Evolutionary conservation across 1,140 invertebrate genomes (phyloP).

Genomic region (Condylostylus longicornis): DNA sequence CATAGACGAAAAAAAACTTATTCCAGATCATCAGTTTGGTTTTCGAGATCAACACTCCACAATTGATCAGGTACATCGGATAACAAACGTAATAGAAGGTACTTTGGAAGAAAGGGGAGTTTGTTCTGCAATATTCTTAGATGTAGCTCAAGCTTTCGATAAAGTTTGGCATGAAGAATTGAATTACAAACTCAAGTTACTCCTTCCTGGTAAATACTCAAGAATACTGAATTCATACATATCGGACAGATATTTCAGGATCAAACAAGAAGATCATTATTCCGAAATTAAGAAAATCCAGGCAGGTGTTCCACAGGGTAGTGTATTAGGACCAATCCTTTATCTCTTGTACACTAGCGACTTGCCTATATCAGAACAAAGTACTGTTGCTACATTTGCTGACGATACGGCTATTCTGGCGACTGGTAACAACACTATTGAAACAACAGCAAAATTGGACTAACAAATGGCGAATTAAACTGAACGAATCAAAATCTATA

Average conservation of each 20-base stretch:
- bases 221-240: too few species aligned
- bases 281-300: conserved; percentile 9
- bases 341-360: conserved; percentile 13
- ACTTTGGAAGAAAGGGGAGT: too few species aligned
- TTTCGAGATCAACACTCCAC: too few species aligned
- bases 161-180: too few species aligned
- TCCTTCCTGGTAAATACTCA: too few species aligned
- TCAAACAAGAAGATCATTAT: conserved; percentile 10
- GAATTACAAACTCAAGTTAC: too few species aligned
- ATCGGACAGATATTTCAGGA: conserved; percentile 11
- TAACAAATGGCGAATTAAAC: conserved; percentile 15
- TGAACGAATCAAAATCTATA: conserved; percentile 18
- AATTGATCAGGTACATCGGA: too few species aligned
- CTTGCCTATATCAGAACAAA: conserved; percentile 6
- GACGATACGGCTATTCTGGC: conserved; percentile 17
- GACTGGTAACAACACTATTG: not conserved
- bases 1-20: too few species aligned
- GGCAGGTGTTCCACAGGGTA: conserved; percentile 17
- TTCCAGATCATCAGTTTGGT: too few species aligned
- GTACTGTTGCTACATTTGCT: conserved; percentile 10
- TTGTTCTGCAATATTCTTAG: too few species aligned
- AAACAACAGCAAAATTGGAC: conserved; percentile 10
- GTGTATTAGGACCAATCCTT: conserved; percentile 10
- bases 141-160: too few species aligned
- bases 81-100: too few species aligned